Conservation (phyloP, 2,888 invertebrate genomes). For the Pseudanteris insignis region DNA sequence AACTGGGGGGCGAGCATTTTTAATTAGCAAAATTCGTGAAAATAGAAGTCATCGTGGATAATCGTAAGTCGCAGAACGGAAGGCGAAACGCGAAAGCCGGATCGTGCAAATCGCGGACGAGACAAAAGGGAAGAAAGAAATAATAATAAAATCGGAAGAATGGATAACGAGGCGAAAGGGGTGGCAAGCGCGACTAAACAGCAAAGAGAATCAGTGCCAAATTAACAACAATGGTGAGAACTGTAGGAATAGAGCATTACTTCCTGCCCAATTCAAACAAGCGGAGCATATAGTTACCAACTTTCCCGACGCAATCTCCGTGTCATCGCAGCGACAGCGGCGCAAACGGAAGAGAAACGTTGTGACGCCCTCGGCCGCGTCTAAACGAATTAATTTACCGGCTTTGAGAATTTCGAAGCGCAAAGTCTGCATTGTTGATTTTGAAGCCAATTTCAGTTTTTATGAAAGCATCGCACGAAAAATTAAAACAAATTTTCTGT, state of each 20-base stretch:
- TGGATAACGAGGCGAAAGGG: background rate
- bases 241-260: conserved; percentile 46
- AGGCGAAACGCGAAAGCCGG: background rate
- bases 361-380: conserved; percentile 48
- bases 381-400: conserved; percentile 52
- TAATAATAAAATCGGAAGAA: conserved; percentile 1
- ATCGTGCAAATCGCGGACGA: background rate
- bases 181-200: conserved; percentile 22
- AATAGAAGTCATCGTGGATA: conserved; percentile 12
- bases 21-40: conserved; percentile 33
- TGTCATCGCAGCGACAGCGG: conserved; percentile 50
- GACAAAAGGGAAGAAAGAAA: background rate
- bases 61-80: conserved; percentile 4
- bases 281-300: conserved; percentile 59
- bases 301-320: conserved; percentile 57
- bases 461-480: conserved; percentile 24
- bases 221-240: conserved; percentile 58
- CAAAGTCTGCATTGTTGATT: conserved; percentile 47
- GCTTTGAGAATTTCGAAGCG: conserved; percentile 44
- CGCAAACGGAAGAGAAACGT: conserved; percentile 47
- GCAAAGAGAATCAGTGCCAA: conserved; percentile 52
- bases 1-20: conserved; percentile 19
- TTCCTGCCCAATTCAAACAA: conserved; percentile 61
- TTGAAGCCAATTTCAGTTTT: conserved; percentile 44
- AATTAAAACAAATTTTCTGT: too few species aligned